Percentiles rank a stretch among this genome's conserved stretches.
Evolutionary conservation across 2,888 invertebrate genomes (phyloP).

Genomic region (Metalampra italica): DNA sequence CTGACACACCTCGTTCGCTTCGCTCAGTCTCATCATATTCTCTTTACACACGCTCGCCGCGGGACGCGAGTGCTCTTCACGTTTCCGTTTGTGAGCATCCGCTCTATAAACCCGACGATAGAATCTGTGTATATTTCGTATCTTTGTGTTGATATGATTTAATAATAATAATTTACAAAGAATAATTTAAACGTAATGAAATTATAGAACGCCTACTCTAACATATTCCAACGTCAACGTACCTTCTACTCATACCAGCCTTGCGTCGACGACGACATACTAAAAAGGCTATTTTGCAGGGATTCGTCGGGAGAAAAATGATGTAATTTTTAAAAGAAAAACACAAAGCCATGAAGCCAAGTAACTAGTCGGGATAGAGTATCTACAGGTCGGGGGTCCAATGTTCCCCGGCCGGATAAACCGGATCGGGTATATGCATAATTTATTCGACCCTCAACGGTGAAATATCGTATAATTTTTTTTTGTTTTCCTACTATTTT

Average conservation of each 20-base stretch:
- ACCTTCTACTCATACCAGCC: no score
- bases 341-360: slow-evolving; percentile 21
- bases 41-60: no score
- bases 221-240: not conserved
- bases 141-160: no score
- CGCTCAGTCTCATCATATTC: no score
- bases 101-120: no score
- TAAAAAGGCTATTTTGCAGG: slow-evolving; percentile 26
- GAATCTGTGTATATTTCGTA: no score
- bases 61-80: no score
- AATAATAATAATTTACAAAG: no score
- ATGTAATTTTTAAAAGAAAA: slow-evolving; percentile 23
- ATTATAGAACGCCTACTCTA: not conserved
- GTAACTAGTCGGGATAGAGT: slow-evolving; percentile 12
- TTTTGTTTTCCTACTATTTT: slow-evolving; percentile 22
- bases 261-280: slow-evolving; percentile 12
- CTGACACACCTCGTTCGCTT: no score
- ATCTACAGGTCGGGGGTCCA: slow-evolving; percentile 25
- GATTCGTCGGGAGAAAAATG: slow-evolving; percentile 16
- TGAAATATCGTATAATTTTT: slow-evolving; percentile 34
- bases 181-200: no score
- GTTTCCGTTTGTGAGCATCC: no score
- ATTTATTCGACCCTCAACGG: slow-evolving; percentile 32
- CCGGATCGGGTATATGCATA: slow-evolving; percentile 35
- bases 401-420: slow-evolving; percentile 15